Conservation (phyloP, 2,113 vertebrate species). For the Buteo buteo region DNA sequence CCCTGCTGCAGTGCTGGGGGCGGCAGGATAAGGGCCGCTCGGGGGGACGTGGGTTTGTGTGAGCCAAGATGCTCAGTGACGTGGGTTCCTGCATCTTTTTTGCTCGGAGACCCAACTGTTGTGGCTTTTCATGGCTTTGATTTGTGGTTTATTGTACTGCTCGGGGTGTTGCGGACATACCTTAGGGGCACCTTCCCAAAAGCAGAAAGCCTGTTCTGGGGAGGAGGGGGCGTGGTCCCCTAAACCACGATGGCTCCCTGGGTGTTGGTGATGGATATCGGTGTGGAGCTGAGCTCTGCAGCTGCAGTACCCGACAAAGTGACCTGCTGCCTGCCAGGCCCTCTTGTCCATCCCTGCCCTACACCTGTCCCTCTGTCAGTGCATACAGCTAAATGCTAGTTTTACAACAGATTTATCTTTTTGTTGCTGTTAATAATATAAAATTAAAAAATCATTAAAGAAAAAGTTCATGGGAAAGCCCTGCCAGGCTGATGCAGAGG, state of each 20-base stretch:
- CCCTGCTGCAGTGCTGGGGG: not conserved
- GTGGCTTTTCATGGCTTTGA: not conserved
- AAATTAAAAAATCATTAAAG: not conserved
- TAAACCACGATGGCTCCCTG: not conserved
- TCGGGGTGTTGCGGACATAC: rapidly evolving
- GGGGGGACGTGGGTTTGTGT: rapidly evolving
- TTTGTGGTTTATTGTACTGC: not conserved
- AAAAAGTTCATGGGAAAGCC: not conserved
- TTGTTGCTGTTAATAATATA: not conserved
- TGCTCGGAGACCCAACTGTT: not conserved
- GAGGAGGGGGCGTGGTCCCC: rapidly evolving
- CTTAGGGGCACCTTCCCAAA: not conserved
- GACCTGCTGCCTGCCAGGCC: not conserved
- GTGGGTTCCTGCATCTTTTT: not conserved
- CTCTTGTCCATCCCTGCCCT: no score
- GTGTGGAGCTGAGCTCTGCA: not conserved
- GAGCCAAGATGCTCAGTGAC: rapidly evolving
- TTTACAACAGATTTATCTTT: not conserved
- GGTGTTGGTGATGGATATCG: rapidly evolving
- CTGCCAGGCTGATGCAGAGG: not conserved
- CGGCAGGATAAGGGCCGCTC: rapidly evolving
- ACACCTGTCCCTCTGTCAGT: rapidly evolving
- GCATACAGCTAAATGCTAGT: not conserved
- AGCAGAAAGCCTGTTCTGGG: not conserved
- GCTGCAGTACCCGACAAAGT: rapidly evolving